Percentiles rank a stretch among this genome's conserved stretches.
These are phyloP conservation scores for Drosophila ercepeae DNA, from an alignment of 1,140 invertebrate genomes.

Conservation along the genomic window DNA sequence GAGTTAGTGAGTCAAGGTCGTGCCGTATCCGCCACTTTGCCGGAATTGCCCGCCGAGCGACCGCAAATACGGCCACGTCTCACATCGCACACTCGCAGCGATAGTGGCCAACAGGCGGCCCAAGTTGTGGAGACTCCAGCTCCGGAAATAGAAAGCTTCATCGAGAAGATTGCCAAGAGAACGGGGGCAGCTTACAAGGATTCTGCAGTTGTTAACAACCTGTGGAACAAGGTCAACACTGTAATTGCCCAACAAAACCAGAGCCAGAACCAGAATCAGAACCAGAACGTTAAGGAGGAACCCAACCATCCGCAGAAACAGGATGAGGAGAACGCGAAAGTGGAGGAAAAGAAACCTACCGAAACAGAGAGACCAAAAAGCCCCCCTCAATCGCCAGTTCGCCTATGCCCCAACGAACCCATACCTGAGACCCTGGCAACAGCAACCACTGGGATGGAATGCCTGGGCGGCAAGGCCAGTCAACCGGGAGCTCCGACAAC, in stretches of 20 bases:
- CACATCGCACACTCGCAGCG: conserved; percentile 58
- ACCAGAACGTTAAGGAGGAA: not conserved
- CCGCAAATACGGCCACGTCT: conserved; percentile 74
- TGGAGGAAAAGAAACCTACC: not conserved
- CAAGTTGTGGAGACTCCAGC: conserved; percentile 25
- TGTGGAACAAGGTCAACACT: conserved; percentile 69
- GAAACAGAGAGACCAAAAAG: conserved; percentile 7
- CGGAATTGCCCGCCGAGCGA: conserved; percentile 72
- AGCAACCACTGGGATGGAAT: conserved; percentile 34
- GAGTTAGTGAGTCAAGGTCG: conserved; percentile 62
- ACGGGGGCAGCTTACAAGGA: conserved; percentile 65
- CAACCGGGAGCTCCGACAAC: conserved; percentile 28
- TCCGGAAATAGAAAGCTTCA: conserved; percentile 59
- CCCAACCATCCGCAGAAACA: conserved; percentile 1
- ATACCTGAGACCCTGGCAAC: conserved; percentile 23
- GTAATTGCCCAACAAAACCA: conserved; percentile 51
- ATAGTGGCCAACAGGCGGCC: conserved; percentile 27
- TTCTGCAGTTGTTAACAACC: conserved; percentile 53
- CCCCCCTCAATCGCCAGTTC: conserved; percentile 34
- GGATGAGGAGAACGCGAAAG: conserved; percentile 8
- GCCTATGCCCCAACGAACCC: conserved; percentile 10
- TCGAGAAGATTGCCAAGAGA: conserved; percentile 76
- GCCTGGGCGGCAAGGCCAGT: conserved; percentile 55
- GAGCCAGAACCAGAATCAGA: conserved; percentile 7
- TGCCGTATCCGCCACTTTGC: conserved; percentile 67